Percentiles rank a stretch among this genome's conserved stretches.
phyloP scores from a whole-genome alignment of 2,888 invertebrate genomes.

The Sinhomidia bicolor region DNA sequence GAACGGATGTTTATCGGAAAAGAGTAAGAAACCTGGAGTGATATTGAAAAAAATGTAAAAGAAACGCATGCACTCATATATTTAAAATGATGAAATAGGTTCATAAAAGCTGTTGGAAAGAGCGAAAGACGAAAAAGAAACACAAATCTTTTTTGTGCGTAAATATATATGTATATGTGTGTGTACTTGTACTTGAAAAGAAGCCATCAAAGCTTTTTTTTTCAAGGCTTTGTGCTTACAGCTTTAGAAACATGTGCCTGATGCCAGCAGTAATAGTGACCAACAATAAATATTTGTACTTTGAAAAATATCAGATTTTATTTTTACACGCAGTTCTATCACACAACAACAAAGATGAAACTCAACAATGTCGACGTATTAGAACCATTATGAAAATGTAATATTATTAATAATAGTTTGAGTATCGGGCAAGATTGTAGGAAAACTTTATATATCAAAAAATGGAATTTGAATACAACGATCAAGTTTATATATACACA shows the following conservation, averaged over 20 bases:
- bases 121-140: not conserved
- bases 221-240: conserved; percentile 25
- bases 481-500: conserved; percentile 4
- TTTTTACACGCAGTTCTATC: not conserved
- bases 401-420: not conserved
- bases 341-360: not conserved
- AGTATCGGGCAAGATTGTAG: not conserved
- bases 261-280: conserved; percentile 8
- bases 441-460: not conserved
- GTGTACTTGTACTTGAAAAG: not conserved
- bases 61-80: not conserved
- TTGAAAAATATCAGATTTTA: conserved; percentile 25
- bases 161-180: too few relatives aligned
- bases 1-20: conserved; percentile 41
- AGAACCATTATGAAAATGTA: not conserved
- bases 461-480: not conserved
- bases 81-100: conserved; percentile 31
- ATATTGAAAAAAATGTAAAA: conserved; percentile 45
- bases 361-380: not conserved
- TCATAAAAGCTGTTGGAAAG: conserved; percentile 22
- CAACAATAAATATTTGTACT: conserved; percentile 38
- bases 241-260: conserved; percentile 27
- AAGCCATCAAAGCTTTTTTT: conserved; percentile 34
- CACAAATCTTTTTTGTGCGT: not conserved
- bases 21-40: conserved; percentile 51